Percentiles rank a stretch among this genome's conserved stretches.
phyloP scores from a whole-genome alignment of 2,888 invertebrate genomes.

The Xanthostigma xanthostigma region DNA sequence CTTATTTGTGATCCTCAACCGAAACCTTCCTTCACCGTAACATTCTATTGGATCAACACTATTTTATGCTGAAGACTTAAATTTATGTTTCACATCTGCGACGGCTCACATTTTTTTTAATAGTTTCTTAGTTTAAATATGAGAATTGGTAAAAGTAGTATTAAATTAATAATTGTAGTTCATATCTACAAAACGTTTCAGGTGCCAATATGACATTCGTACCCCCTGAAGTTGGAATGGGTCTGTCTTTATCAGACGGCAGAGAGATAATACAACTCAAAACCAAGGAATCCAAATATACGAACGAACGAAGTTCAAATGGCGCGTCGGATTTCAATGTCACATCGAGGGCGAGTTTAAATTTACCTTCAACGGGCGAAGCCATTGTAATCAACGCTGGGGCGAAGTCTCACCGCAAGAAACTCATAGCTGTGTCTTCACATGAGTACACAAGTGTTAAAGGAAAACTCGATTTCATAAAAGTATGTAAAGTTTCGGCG shows the following conservation, averaged over 20 bases:
- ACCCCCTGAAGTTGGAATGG: background rate
- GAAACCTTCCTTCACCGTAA: no score
- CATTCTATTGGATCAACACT: no score
- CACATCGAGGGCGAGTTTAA: conserved; percentile 17
- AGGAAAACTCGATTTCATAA: conserved; percentile 25
- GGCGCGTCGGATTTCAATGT: conserved; percentile 11
- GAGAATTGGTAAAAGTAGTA: no score
- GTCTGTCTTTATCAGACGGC: conserved; percentile 1
- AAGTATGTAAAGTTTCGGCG: conserved; percentile 16
- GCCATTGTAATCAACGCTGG: conserved; percentile 24
- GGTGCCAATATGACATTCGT: conserved; percentile 1
- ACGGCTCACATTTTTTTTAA: no score
- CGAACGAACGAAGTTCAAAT: background rate
- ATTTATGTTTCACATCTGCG: no score
- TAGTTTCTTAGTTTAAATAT: no score
- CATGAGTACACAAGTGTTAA: conserved; percentile 22
- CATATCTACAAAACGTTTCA: no score
- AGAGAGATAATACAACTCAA: background rate
- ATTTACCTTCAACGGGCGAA: conserved; percentile 22
- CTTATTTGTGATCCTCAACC: no score
- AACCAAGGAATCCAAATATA: background rate
- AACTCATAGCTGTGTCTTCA: conserved; percentile 26
- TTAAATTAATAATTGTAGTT: no score
- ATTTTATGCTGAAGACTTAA: no score
- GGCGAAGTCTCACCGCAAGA: conserved; percentile 16